phyloP scores from a whole-genome alignment of 2,888 invertebrate genomes.

The Anoplius nigerrimus region DNA sequence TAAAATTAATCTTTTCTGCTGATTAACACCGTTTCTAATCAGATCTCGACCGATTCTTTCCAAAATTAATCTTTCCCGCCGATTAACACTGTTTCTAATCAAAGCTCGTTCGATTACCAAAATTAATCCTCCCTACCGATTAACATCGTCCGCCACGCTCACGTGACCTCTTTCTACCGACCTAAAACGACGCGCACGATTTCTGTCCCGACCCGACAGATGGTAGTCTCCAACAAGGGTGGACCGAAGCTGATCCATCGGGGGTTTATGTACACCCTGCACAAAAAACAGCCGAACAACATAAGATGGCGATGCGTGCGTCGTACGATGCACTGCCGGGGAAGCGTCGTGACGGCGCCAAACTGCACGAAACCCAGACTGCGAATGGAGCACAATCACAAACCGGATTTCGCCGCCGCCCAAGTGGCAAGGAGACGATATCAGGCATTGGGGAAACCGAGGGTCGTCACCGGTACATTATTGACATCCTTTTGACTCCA shows the following conservation, averaged over 20 bases:
- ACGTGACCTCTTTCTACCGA: no score
- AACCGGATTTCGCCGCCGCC: constrained; percentile 73
- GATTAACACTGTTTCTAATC: no score
- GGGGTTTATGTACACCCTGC: constrained; percentile 76
- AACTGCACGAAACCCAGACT: constrained; percentile 69
- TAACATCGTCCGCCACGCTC: no score
- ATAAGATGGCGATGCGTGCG: constrained; percentile 76
- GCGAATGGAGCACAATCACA: constrained; percentile 75
- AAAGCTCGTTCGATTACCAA: no score
- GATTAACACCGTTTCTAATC: no score
- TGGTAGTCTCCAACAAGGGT: constrained; percentile 75
- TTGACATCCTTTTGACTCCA: no score
- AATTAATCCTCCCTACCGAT: no score
- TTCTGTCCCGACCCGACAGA: constrained; percentile 49
- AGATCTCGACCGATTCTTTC: no score
- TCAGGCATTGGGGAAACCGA: constrained; percentile 59
- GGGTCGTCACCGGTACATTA: constrained; percentile 48
- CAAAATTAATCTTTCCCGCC: no score
- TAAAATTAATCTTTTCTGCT: no score
- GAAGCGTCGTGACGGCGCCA: constrained; percentile 74
- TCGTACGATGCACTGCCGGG: constrained; percentile 74
- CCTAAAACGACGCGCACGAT: no score
- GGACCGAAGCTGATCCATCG: constrained; percentile 75
- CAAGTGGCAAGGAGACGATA: constrained; percentile 71
- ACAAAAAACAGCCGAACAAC: constrained; percentile 73